phyloP scores from a whole-genome alignment of 2,113 vertebrate species.

The Pungitius pungitius region DNA sequence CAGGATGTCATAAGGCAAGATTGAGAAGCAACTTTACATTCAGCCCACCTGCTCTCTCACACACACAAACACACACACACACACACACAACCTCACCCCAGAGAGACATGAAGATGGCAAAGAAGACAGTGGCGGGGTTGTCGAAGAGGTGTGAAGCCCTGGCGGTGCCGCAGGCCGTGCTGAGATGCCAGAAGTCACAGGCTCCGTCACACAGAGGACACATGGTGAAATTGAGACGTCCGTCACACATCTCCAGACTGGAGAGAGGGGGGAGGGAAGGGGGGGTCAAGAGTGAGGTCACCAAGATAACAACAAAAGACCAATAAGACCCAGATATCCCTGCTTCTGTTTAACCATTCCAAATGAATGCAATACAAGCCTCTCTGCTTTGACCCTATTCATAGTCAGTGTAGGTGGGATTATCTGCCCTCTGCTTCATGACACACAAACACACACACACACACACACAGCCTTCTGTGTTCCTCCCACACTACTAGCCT shows the following conservation, averaged over 20 bases:
- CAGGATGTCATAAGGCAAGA: neutral
- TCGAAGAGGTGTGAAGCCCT: constrained; percentile 96
- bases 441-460: constrained; percentile 31
- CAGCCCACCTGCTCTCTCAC: constrained; percentile 6
- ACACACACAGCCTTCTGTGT: constrained; percentile 57
- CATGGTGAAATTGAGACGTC: constrained; percentile 92
- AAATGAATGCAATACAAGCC: constrained; percentile 50
- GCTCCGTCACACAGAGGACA: constrained; percentile 95
- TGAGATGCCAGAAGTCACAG: constrained; percentile 96
- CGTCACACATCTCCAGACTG: constrained; percentile 96
- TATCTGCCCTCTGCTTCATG: constrained; percentile 26
- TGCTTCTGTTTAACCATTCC: constrained; percentile 16
- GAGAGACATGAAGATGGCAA: constrained; percentile 97
- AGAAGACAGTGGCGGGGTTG: constrained; percentile 96
- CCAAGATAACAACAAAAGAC: neutral
- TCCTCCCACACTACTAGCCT: constrained; percentile 63
- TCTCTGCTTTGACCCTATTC: constrained; percentile 54
- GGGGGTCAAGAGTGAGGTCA: neutral
- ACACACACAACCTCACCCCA: constrained; percentile 87
- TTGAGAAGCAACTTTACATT: constrained; percentile 5
- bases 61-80: neutral
- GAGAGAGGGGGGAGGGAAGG: neutral
- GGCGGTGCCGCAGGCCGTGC: constrained; percentile 90
- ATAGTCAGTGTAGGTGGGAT: constrained; percentile 55
- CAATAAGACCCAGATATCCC: neutral